phyloP scores from a whole-genome alignment of 1,140 invertebrate genomes.

The Macrobrachium nipponense region DNA sequence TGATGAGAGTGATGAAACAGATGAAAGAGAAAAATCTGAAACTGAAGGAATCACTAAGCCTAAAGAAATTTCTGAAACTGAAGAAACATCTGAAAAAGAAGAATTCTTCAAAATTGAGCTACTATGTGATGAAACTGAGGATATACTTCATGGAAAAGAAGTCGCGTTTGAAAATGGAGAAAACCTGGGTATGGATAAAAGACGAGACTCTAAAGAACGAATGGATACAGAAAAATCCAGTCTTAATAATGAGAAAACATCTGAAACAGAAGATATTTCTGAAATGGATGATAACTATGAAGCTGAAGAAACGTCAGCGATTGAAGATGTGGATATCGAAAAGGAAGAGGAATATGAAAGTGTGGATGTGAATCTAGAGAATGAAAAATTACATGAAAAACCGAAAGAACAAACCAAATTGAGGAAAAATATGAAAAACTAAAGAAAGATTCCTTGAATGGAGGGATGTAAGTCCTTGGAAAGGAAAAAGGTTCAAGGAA shows the following conservation, averaged over 20 bases:
- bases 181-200: neutral
- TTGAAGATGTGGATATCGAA: too few relatives aligned
- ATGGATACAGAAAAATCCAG: neutral
- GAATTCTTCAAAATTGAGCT: too few relatives aligned
- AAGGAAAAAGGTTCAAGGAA: neutral
- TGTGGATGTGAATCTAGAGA: too few relatives aligned
- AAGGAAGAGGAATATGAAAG: too few relatives aligned
- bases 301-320: too few relatives aligned
- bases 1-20: neutral
- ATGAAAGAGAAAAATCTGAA: too few relatives aligned
- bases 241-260: neutral
- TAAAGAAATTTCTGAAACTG: too few relatives aligned
- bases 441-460: too few relatives aligned
- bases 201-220: neutral
- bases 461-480: neutral
- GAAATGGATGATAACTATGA: neutral
- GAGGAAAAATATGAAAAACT: too few relatives aligned
- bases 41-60: too few relatives aligned
- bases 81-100: neutral
- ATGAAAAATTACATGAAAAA: too few relatives aligned
- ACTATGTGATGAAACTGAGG: neutral
- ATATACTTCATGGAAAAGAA: neutral
- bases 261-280: neutral
- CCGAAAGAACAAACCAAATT: too few relatives aligned
- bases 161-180: neutral